Base-by-base conservation (phyloP, 2,888 invertebrate species). In the Aleiodes leptofemur region DNA sequence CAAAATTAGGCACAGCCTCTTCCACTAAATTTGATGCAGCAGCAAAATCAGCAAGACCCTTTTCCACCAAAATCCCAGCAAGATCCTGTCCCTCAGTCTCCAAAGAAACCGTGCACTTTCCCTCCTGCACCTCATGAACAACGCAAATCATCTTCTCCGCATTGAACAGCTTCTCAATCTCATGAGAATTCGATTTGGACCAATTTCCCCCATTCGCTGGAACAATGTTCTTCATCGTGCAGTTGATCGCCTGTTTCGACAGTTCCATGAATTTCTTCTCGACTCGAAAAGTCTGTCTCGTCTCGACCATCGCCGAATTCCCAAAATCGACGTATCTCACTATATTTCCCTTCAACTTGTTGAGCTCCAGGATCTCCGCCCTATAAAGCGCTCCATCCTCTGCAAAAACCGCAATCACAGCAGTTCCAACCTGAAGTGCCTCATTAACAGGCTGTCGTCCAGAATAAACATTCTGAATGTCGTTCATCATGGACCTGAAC, bases 301-400 rank as follows among this genome's bases (percentile, higher is more conserved):
- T 90, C 61, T 92, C 91, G 0, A 95, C 93, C 0, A 92, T 90
- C 55, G 93, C 92, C 73, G 92, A 92, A 83, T 95, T 95, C 3
- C 96, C 96, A 82, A 94, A 95, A 88, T 96, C 96, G 0, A 96
- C 91, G 84, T 94, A 96, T 34, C 92, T 91, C 0, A 96, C 94
- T 74, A 93, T 91, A 86, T 93, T 93, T 81, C 93, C 92, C 0
- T 91, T 91, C 56, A 91, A 88, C 78, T 92, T 91, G 76, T 92
- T 92, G 68, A 90, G 86, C 57, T 91, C 90, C 3, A 93, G 91
- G 0, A 96, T 90, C 50, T 92, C 92, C 0, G 94, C 96, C 69
- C 96, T 90, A 86, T 96, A 95, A 16, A 95, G 87, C 3, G 93
- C 93, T 11, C 92, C 92, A 83, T 96, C 96, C 57, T 93, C 93